Conservation (phyloP, 2,113 vertebrate species). For the Nothocercus julius region DNA sequence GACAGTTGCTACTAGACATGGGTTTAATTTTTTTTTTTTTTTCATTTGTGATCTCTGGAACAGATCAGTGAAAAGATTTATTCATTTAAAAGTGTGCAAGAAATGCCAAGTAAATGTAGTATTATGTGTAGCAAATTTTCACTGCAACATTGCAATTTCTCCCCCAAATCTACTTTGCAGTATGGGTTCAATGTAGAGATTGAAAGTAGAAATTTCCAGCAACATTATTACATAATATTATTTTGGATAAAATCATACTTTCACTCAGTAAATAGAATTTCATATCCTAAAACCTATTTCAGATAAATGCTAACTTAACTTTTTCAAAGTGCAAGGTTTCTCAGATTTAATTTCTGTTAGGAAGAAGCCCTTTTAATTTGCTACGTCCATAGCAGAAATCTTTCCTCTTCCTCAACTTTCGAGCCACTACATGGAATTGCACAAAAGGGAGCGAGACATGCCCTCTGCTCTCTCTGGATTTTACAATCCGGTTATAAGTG, state of each 20-base stretch:
- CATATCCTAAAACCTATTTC: neutral
- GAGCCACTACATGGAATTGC: neutral
- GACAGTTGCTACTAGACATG: neutral
- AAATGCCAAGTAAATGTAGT: neutral
- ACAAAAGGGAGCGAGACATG: neutral
- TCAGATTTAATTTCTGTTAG: neutral
- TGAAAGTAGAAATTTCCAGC: neutral
- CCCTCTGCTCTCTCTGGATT: slow-evolving; percentile 43
- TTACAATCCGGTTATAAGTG: slow-evolving; percentile 1
- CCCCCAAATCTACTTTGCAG: neutral
- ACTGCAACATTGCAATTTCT: neutral
- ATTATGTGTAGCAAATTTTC: neutral
- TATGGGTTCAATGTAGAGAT: neutral
- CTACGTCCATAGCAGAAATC: neutral
- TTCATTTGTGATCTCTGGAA: neutral
- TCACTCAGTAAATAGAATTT: neutral
- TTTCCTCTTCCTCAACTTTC: neutral
- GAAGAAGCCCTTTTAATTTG: neutral
- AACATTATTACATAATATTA: neutral
- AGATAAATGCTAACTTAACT: neutral
- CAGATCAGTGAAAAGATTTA: neutral
- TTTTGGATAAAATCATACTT: neutral
- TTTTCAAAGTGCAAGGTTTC: neutral
- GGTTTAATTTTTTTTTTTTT: neutral
- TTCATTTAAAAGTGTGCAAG: neutral